Conservation (phyloP, 2,113 vertebrate genomes). For the Apodemus sylvaticus region DNA sequence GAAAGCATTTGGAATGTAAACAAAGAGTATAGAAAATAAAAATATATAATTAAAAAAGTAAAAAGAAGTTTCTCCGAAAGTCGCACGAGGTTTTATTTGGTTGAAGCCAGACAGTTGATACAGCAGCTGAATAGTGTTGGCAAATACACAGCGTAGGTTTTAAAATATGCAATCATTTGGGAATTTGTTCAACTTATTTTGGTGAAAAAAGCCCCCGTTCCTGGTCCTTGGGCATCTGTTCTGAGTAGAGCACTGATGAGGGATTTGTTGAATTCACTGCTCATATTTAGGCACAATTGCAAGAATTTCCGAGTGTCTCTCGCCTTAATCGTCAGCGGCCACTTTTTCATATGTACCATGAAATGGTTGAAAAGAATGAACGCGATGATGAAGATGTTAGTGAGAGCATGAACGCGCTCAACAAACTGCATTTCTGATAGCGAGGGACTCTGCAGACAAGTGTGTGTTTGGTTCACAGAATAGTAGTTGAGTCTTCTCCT, state of each 20-base stretch:
- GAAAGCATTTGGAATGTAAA: too few species aligned
- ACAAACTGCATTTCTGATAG: background rate
- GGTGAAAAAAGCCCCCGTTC: slow-evolving; percentile 26
- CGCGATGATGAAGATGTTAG: background rate
- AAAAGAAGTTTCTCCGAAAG: slow-evolving; percentile 59
- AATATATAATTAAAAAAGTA: too few species aligned
- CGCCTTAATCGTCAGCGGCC: slow-evolving; percentile 16
- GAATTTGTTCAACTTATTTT: slow-evolving; percentile 69
- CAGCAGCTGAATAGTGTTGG: slow-evolving; percentile 65
- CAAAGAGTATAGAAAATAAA: too few species aligned
- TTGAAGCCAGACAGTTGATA: slow-evolving; percentile 57
- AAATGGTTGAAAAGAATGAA: slow-evolving; percentile 46
- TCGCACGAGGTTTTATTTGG: slow-evolving; percentile 66
- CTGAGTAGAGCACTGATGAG: slow-evolving; percentile 47
- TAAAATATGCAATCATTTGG: slow-evolving; percentile 62
- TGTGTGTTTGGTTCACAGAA: background rate
- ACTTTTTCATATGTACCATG: background rate
- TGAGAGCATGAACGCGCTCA: background rate
- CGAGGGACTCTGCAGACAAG: background rate
- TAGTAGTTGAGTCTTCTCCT: background rate
- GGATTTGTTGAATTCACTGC: slow-evolving; percentile 56
- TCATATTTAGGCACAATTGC: slow-evolving; percentile 56
- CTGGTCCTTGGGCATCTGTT: slow-evolving; percentile 55
- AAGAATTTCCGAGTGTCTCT: slow-evolving; percentile 51
- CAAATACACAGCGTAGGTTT: slow-evolving; percentile 66